Conservation (phyloP, 2,888 invertebrate species). For the Drosophila siamana region DNA sequence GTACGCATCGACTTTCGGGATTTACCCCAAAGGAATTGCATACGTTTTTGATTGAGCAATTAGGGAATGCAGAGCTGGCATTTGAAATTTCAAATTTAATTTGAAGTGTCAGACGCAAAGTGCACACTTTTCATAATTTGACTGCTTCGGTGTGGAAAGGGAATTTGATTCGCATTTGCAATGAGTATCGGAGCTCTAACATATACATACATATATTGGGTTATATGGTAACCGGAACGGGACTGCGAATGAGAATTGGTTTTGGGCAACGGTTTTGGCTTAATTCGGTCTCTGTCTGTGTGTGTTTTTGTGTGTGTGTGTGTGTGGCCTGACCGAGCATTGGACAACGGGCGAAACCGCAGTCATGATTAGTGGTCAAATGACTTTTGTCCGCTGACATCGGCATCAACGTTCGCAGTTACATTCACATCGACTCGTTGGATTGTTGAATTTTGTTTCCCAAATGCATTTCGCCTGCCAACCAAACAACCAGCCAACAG, state of each 20-base stretch:
- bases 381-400: conserved; percentile 63
- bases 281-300: conserved; percentile 6
- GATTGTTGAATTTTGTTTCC: conserved; percentile 15
- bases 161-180: conserved; percentile 43
- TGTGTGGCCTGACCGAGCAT: conserved; percentile 33
- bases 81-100: conserved; percentile 68
- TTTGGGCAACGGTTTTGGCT: conserved; percentile 27
- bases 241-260: conserved; percentile 16
- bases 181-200: conserved; percentile 3
- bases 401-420: conserved; percentile 8
- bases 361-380: conserved; percentile 76
- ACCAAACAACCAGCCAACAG: not conserved
- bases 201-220: not conserved
- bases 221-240: conserved; percentile 4
- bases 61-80: conserved; percentile 61
- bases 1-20: conserved; percentile 52
- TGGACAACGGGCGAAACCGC: conserved; percentile 58
- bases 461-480: conserved; percentile 13
- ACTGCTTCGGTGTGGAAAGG: conserved; percentile 53
- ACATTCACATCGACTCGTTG: not conserved
- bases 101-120: conserved; percentile 75
- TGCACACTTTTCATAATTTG: conserved; percentile 76
- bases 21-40: conserved; percentile 76
- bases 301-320: conserved; percentile 16
- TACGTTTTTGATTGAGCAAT: conserved; percentile 78